A percentile compares a stretch with the other conserved stretches of the same genome.
Evolutionary conservation across 2,888 invertebrate species (phyloP).

Genomic region (Cerastis rubricosa): DNA sequence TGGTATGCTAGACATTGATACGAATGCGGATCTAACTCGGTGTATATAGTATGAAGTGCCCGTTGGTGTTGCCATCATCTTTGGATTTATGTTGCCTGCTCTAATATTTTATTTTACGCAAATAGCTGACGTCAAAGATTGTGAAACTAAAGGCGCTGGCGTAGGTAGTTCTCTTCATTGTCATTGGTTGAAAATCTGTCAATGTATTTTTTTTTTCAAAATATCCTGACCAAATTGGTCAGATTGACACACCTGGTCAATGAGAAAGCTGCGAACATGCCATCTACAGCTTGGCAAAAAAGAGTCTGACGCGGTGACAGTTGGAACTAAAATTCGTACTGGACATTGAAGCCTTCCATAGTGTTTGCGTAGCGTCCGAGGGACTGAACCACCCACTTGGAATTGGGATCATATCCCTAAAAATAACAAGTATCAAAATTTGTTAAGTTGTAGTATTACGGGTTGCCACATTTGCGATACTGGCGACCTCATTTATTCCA

Average conservation of each 20-base stretch:
- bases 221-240: neutral
- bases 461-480: no score
- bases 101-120: neutral
- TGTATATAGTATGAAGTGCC: neutral
- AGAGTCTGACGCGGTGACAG: no score
- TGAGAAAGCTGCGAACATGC: neutral
- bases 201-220: neutral
- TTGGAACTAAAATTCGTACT: no score
- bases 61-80: constrained; percentile 5
- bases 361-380: no score
- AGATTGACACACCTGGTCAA: neutral
- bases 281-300: no score
- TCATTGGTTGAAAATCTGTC: neutral
- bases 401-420: no score
- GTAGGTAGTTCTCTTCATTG: neutral
- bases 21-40: neutral
- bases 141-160: neutral
- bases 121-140: neutral
- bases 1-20: constrained; percentile 22
- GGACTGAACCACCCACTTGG: no score
- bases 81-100: constrained; percentile 10
- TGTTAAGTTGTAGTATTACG: no score
- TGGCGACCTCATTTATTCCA: no score
- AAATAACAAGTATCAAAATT: no score
- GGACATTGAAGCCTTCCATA: no score